These are phyloP conservation scores for Ectemnius cavifrons DNA, from an alignment of 2,888 invertebrate genomes.

Conservation along the genomic window DNA sequence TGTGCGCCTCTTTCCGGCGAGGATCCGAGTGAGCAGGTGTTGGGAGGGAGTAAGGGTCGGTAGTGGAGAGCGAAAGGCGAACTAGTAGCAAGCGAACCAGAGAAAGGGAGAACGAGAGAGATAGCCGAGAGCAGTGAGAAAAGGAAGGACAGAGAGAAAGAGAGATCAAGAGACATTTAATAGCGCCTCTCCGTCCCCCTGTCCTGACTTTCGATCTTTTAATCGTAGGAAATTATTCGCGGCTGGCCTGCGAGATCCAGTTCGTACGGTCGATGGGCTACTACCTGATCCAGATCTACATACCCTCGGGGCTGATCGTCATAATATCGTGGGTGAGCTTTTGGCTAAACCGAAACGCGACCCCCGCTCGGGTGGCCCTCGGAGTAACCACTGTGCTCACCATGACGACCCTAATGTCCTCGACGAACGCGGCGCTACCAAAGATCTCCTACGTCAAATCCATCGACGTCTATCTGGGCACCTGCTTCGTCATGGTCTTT, in stretches of 20 bases:
- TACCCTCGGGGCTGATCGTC: slow-evolving; percentile 97
- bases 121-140: slow-evolving; percentile 23
- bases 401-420: slow-evolving; percentile 98
- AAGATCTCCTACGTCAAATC: slow-evolving; percentile 99
- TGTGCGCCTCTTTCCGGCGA: slow-evolving; percentile 21
- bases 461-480: slow-evolving; percentile 97
- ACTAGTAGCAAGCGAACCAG: not conserved
- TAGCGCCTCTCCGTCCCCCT: slow-evolving; percentile 62
- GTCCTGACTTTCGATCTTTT: slow-evolving; percentile 68
- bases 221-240: slow-evolving; percentile 94
- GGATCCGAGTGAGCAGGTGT: slow-evolving; percentile 24
- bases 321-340: slow-evolving; percentile 98
- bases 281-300: slow-evolving; percentile 98
- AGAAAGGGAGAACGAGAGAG: slow-evolving; percentile 36
- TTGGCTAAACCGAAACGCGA: slow-evolving; percentile 97
- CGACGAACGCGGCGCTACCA: slow-evolving; percentile 96
- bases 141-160: slow-evolving; percentile 36
- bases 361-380: slow-evolving; percentile 94
- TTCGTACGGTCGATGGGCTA: slow-evolving; percentile 99
- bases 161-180: slow-evolving; percentile 56
- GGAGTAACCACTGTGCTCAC: slow-evolving; percentile 98
- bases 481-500: slow-evolving; percentile 99
- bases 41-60: slow-evolving; percentile 16
- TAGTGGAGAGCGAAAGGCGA: slow-evolving; percentile 18
- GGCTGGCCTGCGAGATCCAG: slow-evolving; percentile 97